phyloP scores from a whole-genome alignment of 2,113 vertebrate genomes.

The Albula goreensis region DNA sequence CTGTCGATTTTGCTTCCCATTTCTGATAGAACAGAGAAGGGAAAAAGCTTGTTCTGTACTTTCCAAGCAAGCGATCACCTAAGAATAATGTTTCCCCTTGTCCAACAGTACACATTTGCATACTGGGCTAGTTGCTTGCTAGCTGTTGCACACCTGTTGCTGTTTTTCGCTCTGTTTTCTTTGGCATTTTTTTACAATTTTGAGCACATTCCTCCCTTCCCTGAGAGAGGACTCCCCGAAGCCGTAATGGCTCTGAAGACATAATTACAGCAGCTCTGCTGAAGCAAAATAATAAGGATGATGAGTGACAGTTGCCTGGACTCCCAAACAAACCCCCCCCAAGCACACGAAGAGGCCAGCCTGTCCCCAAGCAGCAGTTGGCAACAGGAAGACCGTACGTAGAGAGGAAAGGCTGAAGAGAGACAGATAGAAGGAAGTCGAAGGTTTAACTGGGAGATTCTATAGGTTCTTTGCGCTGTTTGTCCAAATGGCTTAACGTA shows the following conservation, averaged over 20 bases:
- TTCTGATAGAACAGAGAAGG: not conserved
- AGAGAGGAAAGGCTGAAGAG: not conserved
- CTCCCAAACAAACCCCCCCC: not conserved
- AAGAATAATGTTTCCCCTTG: not conserved
- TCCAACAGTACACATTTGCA: not conserved
- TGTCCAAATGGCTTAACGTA: not conserved
- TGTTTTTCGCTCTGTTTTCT: not conserved
- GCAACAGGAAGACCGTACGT: not conserved
- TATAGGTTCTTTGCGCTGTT: not conserved
- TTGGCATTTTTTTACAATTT: not conserved
- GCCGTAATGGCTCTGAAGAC: not conserved
- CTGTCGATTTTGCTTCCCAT: not conserved
- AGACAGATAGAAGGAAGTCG: no score
- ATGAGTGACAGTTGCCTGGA: not conserved
- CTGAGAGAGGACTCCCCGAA: not conserved
- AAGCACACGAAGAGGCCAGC: not conserved
- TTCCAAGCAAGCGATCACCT: not conserved
- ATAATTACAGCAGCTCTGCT: not conserved
- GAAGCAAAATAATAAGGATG: not conserved
- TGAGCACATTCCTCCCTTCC: not conserved
- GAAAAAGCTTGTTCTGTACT: not conserved
- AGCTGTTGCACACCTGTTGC: not conserved
- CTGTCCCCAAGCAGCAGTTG: not conserved
- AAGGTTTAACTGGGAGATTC: no score
- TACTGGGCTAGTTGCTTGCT: not conserved